Evolutionary conservation across 2,888 invertebrate genomes (phyloP).

Genomic region (Ametastegia equiseti): DNA sequence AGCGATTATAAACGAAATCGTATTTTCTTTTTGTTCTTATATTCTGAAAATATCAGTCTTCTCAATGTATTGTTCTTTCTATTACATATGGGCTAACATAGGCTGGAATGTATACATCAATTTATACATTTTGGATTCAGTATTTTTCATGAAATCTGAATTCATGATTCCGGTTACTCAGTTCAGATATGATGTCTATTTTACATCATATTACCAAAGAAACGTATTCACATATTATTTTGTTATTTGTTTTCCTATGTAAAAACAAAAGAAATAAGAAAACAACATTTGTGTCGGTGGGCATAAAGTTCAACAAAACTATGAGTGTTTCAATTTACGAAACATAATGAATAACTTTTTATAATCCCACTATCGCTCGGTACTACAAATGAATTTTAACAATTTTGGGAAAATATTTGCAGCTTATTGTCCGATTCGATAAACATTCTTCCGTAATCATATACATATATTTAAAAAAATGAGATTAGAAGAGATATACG

Average conservation of each 20-base stretch:
- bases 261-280: slow-evolving; percentile 9
- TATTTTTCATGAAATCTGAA: slow-evolving; percentile 19
- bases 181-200: slow-evolving; percentile 38
- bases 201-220: slow-evolving; percentile 45
- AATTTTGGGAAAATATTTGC: slow-evolving; percentile 15
- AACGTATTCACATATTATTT: slow-evolving; percentile 36
- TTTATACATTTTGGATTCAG: slow-evolving; percentile 30
- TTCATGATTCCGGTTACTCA: slow-evolving; percentile 30
- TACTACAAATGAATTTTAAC: slow-evolving; percentile 17
- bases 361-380: neutral
- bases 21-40: neutral
- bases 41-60: slow-evolving; percentile 9
- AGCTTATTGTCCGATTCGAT: slow-evolving; percentile 1
- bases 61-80: neutral
- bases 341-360: slow-evolving; percentile 7
- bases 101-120: neutral
- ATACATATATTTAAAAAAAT: neutral
- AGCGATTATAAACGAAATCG: neutral
- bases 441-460: slow-evolving; percentile 20
- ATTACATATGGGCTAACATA: slow-evolving; percentile 1
- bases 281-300: neutral
- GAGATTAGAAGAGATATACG: slow-evolving; percentile 23
- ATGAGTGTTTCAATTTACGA: slow-evolving; percentile 26
- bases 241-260: slow-evolving; percentile 20
- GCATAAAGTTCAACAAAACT: slow-evolving; percentile 13